These are phyloP conservation scores for Gymnogyps californianus DNA, from an alignment of 2,113 vertebrate genomes.

Conservation along the genomic window DNA sequence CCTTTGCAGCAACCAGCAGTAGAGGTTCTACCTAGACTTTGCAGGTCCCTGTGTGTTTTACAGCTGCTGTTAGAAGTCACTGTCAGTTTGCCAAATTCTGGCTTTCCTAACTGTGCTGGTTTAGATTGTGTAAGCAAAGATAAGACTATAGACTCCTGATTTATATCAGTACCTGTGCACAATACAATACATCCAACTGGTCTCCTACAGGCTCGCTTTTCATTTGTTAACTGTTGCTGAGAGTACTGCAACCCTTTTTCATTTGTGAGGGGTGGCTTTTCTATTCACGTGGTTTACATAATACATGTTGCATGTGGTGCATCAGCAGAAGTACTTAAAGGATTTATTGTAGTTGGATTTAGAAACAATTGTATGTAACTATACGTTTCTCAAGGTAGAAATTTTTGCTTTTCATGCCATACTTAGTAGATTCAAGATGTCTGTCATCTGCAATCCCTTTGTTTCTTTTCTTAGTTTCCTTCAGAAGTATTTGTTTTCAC, in stretches of 20 bases:
- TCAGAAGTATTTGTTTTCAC: constrained; percentile 49
- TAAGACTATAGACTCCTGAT: not conserved
- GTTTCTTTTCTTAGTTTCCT: constrained; percentile 10
- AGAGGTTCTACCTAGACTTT: not conserved
- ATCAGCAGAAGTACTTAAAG: not conserved
- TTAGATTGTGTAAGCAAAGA: not conserved
- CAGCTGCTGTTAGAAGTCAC: not conserved
- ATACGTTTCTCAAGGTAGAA: not conserved
- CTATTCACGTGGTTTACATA: not conserved
- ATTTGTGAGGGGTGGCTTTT: not conserved
- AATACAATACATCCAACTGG: not conserved
- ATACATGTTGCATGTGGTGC: not conserved
- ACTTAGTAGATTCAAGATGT: constrained; percentile 24
- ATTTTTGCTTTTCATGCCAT: not conserved
- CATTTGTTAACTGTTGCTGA: not conserved
- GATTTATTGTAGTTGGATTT: not conserved
- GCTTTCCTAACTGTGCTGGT: not conserved
- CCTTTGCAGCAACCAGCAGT: not conserved
- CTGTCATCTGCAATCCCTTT: not conserved
- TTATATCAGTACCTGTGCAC: not conserved
- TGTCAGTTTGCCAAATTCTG: not conserved
- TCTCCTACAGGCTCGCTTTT: not conserved
- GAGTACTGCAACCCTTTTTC: not conserved
- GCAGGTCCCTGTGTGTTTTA: not conserved
- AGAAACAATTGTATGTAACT: not conserved